Base-by-base conservation (phyloP, 37 sponge, comb jelly and placozoan species). In the Geodia barretti region DNA sequence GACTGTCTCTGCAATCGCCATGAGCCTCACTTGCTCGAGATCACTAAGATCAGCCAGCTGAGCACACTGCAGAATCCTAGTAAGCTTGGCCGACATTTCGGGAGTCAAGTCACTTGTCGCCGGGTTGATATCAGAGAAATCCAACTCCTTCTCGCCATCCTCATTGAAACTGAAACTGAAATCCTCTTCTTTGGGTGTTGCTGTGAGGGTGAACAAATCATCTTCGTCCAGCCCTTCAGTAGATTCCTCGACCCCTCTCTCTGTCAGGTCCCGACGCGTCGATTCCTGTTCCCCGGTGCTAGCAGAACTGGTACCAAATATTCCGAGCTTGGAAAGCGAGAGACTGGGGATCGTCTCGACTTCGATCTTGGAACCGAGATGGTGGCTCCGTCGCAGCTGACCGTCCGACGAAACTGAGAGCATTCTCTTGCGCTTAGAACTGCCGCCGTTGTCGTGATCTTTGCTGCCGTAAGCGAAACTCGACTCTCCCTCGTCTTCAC, bases 1-100 rank as follows among this genome's bases (percentile, higher is more conserved):
- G 0, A 98, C 79, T 31, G 96, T 96, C 31, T 91, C 81, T 19
- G 90, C 92, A 25, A 96, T 83, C 19, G 97, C 87, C 1, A 89
- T 76, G 39, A 98, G 77, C 19, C 80, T 65, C 0, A 96, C 75
- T 62, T 95, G 97, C 59, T 98, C 97, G 58, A 92, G 35, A 34
- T 82, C 82, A 33, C 72, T 89, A 9, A 98, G 78, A 19, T 84
- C 90, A 40, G 95, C 90, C 1, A 98, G 86, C 35, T 84, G 93
- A 23, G 77, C 47, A 29, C 69, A 47, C 11, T 79, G 38, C 20
- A 93, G 80, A 3, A 93, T 82, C 4, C 73, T 31, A 1, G 54
- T 14, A 2, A 93, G 70, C 41, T 78, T 64, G 11, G 82, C 61
- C 5, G 93, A 81, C 32, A 89, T 69, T 66, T 79, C 69, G 39